Percentiles rank a stretch among this genome's conserved stretches.
Evolutionary conservation across 2,888 invertebrate genomes (phyloP).

Genomic region (Eilema depressum): DNA sequence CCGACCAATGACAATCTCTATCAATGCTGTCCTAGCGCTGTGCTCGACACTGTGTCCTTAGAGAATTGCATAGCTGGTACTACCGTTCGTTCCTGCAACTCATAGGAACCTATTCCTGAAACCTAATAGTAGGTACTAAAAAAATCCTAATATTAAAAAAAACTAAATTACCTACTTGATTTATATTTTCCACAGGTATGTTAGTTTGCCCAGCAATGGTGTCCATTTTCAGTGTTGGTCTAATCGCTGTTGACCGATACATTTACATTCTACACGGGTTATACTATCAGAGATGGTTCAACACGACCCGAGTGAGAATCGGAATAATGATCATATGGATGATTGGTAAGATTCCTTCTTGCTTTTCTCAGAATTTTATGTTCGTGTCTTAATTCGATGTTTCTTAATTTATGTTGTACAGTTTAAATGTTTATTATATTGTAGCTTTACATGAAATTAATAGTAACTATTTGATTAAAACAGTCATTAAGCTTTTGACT

Average conservation of each 20-base stretch:
- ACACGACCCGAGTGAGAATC: slow-evolving; percentile 85
- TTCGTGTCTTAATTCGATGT: background rate
- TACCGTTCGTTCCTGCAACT: too few species aligned
- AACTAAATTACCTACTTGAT: background rate
- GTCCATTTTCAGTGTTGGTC: slow-evolving; percentile 88
- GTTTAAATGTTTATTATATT: background rate
- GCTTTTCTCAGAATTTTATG: background rate
- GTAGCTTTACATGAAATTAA: background rate
- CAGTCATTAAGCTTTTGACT: background rate
- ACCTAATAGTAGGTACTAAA: too few species aligned
- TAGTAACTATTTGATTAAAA: background rate
- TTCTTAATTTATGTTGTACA: background rate
- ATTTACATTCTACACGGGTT: slow-evolving; percentile 89
- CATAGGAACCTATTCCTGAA: too few species aligned
- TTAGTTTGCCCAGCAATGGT: slow-evolving; percentile 88
- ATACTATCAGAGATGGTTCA: slow-evolving; percentile 88
- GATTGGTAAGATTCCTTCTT: slow-evolving; percentile 77
- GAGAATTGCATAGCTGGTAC: too few species aligned
- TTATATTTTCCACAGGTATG: slow-evolving; percentile 80
- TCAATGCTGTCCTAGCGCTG: too few species aligned
- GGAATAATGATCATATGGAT: slow-evolving; percentile 87
- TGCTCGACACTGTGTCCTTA: too few species aligned
- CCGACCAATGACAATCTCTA: too few species aligned
- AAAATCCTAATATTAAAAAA: too few species aligned
- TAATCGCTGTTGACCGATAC: slow-evolving; percentile 89